These are phyloP conservation scores for Gallinago undulata DNA, from an alignment of 2,113 vertebrate genomes.

Conservation along the genomic window DNA sequence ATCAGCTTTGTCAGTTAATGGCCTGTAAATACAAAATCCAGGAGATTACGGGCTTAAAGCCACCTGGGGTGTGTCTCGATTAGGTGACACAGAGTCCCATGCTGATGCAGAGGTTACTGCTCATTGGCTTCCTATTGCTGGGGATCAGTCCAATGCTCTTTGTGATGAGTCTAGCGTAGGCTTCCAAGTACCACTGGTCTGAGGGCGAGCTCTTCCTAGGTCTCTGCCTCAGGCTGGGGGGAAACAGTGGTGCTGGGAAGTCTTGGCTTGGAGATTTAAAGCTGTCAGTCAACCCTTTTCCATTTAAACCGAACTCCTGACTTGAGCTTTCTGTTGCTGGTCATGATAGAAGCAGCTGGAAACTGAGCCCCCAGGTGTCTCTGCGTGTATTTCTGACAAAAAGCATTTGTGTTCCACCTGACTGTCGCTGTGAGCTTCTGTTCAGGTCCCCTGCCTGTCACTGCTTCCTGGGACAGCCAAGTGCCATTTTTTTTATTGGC, in stretches of 20 bases:
- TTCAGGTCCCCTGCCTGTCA: rapidly evolving
- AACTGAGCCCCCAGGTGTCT: not conserved
- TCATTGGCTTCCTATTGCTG: rapidly evolving
- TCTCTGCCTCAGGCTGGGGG: not conserved
- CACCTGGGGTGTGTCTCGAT: rapidly evolving
- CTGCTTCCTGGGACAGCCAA: not conserved
- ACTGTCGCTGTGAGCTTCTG: not conserved
- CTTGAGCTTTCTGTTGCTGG: not conserved
- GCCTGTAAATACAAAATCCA: not conserved
- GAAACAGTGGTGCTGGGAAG: not conserved
- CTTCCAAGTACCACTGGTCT: not conserved
- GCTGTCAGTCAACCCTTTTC: not conserved
- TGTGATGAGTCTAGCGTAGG: rapidly evolving
- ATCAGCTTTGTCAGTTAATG: not conserved
- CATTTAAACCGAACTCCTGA: not conserved
- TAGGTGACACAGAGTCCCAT: not conserved
- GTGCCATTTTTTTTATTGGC: rapidly evolving
- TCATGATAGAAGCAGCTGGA: not conserved
- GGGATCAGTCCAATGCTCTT: rapidly evolving
- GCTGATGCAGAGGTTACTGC: not conserved
- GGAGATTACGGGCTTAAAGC: not conserved
- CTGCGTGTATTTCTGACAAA: not conserved
- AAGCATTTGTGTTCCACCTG: not conserved
- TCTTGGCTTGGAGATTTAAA: not conserved
- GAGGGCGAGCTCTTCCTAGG: not conserved